Evolutionary conservation across 2,888 invertebrate genomes (phyloP), one percentile per base, ranked within the genome.

Genomic region (Nycteola revayana): DNA sequence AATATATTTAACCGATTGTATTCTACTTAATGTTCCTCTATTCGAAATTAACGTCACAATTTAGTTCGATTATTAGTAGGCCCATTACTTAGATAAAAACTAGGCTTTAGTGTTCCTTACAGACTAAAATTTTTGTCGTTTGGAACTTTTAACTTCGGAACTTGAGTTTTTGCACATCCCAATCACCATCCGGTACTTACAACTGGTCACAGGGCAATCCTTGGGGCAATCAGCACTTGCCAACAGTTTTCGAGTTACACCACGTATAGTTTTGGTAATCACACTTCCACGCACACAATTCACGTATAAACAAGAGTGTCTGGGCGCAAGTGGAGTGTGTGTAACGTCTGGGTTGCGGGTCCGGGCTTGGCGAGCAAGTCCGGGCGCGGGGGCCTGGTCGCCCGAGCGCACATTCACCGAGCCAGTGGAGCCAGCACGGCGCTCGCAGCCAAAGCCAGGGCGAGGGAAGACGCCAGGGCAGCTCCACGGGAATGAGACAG

Each of bases 401-500:
- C 84, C 72, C 82, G 64, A 60, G 83, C 85, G 70, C 85, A 85
- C 82, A 85, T 89, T 89, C 89, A 89, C 89, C 89, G 88, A 70
- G 83, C 85, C 77, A 88, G 74, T 1, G 86, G 87, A 2, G 88
- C 85, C 49, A 89, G 54, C 25, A 89, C 86, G 17, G 88, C 84
- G 37, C 77, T 78, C 49, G 86, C 87, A 1, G 88, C 87, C 67
- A 89, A 45, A 18, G 86, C 86, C 53, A 88, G 43, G 1, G 88
- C 88, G 33, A 88, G 66, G 6, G 89, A 86, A 25, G 87, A 86
- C n/a, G 86, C 87, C 51, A 89, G 57, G 7, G 88, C 85, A 1
- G 89, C 84, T 1, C 87, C 88, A 23, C 89, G 75, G 1, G 88
- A 88, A 74, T 95, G 94, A 37, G 96, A 96, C 70, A 97, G 87